Evolutionary conservation across 2,888 invertebrate species (phyloP).

Genomic region (Drosophila ezoana): DNA sequence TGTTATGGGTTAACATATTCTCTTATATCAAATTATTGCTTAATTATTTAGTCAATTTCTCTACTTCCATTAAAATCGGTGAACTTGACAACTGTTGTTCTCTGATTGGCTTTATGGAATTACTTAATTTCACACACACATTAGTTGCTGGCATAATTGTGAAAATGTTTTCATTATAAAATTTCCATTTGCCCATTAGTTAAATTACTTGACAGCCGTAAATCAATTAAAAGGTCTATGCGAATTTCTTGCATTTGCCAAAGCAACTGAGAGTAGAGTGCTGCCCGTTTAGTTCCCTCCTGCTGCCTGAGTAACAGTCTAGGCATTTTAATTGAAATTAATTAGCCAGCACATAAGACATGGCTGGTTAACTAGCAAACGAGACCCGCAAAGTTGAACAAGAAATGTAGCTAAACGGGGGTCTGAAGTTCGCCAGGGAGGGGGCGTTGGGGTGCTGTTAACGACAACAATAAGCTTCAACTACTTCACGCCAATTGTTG

Average conservation of each 20-base stretch:
- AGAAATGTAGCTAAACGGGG: constrained; percentile 7
- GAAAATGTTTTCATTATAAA: constrained; percentile 43
- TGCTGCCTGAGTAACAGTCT: constrained; percentile 57
- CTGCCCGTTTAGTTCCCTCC: no score
- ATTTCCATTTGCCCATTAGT: constrained; percentile 33
- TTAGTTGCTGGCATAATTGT: constrained; percentile 11
- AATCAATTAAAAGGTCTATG: constrained; percentile 71
- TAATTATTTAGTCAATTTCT: no score
- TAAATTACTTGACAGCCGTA: constrained; percentile 63
- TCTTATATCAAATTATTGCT: no score
- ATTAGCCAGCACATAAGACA: constrained; percentile 70
- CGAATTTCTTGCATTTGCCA: constrained; percentile 50
- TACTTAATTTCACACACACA: constrained; percentile 2
- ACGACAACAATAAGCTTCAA: constrained; percentile 62
- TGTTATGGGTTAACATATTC: no score
- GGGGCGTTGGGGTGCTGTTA: constrained; percentile 13
- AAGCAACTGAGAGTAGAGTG: constrained; percentile 9
- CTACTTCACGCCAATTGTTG: constrained; percentile 77
- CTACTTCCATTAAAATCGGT: no score
- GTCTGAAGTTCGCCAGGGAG: background rate
- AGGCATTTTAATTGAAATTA: constrained; percentile 79
- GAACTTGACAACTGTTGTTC: background rate
- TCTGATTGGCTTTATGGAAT: background rate
- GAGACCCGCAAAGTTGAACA: constrained; percentile 41
- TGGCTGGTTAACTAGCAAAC: constrained; percentile 60